Evolutionary conservation across 2,797 vertebrate species (phyloP), one percentile per base, ranked within the genome.

Genomic region (Xyrichtys novacula): DNA sequence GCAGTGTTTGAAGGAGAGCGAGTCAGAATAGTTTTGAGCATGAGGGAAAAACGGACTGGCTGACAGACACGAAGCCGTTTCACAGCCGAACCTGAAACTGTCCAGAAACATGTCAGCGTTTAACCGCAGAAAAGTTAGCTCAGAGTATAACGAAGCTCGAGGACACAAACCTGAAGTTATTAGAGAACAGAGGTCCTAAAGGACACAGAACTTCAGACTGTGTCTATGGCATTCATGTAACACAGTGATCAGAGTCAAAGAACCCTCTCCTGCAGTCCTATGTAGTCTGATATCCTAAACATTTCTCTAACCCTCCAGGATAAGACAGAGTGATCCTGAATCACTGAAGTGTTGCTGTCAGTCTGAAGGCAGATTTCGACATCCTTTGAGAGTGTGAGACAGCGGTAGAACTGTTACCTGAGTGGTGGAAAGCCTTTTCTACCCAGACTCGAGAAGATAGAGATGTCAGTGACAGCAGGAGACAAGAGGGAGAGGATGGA

Each of bases 381-480:
- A 61, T 79, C 81, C 78, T 44, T 56, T 57, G 61, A 78, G 60
- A 22, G 17, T 17, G 64, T 7, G 16, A 67, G 58, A 72, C 68
- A 65, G 66, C 76, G 83, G 87, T 58, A 46, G 71, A 78, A 78
- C 73, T 69, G 80, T 85, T 72, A 85, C 62, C 77, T 78, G 74
- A 78, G 72, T 76, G 63, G 54, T 78, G 49, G 74, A 83, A 75
- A 46, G 73, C 58, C 60, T 63, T 84, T 70, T 77, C 42, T 65
- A 56, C 62, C 44, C 25, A 8, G 49, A 71, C 36, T 39, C 1
- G n/a, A 55, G 65, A 47, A 72, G 73, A 87, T 76, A 63, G 68
- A 83, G 81, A 71, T 44, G 71, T 78, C 69, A 55, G 56, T 22
- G 74, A 49, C 75, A 68, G 44, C 31, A 28, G 43, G 66, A 79